Percentiles rank a stretch among this genome's conserved stretches.
phyloP scores from a whole-genome alignment of 30 jellyfish, hydroid and myxozoan species.

The Pelagia noctiluca region DNA sequence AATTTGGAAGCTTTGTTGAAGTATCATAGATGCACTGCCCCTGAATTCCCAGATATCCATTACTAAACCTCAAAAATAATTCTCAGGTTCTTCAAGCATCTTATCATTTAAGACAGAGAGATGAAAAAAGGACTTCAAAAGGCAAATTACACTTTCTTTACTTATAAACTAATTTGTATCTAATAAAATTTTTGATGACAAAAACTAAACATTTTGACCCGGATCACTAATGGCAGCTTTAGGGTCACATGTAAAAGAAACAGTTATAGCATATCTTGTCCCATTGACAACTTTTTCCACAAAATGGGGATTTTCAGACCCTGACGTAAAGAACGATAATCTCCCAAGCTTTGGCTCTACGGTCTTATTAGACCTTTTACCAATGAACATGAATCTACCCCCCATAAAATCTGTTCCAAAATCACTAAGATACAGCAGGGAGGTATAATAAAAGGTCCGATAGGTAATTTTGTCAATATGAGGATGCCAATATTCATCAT shows the following conservation, averaged over 20 bases:
- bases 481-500: slow-evolving; percentile 99
- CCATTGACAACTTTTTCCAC: slow-evolving; percentile 93
- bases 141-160: no score
- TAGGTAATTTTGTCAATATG: slow-evolving; percentile 90
- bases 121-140: no score
- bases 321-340: slow-evolving; percentile 96
- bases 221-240: slow-evolving; percentile 89
- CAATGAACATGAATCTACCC: slow-evolving; percentile 86
- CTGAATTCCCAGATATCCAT: no score
- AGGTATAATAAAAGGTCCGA: slow-evolving; percentile 93
- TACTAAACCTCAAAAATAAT: no score
- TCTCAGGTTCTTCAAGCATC: no score
- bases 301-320: slow-evolving; percentile 96
- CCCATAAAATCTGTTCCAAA: slow-evolving; percentile 92
- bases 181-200: no score
- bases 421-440: slow-evolving; percentile 87
- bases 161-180: no score
- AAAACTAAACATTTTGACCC: slow-evolving; percentile 20
- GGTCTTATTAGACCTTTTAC: slow-evolving; percentile 73
- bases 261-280: slow-evolving; percentile 93
- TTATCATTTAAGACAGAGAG: no score
- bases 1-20: no score
- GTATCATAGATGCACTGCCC: no score
- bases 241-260: slow-evolving; percentile 97
- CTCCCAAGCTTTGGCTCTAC: slow-evolving; percentile 95